A percentile compares a stretch with the other conserved stretches of the same genome.
Evolutionary conservation across 2,888 invertebrate genomes (phyloP).

Genomic region (Drosophila austrosaltans): DNA sequence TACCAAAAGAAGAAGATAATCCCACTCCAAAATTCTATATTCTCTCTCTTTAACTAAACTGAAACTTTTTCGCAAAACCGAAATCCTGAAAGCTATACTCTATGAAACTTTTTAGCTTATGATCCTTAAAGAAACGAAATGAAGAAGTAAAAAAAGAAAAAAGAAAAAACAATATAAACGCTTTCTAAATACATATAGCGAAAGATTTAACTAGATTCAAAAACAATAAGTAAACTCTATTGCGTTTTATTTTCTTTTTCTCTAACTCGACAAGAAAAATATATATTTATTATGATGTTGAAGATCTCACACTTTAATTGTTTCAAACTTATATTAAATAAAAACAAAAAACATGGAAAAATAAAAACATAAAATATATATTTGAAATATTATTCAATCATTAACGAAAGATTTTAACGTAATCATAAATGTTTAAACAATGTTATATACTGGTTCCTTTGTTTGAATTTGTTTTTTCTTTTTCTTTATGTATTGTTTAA

Average conservation of each 20-base stretch:
- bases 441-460: conserved; percentile 72
- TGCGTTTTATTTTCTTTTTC: conserved; percentile 49
- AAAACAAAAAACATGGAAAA: conserved; percentile 46
- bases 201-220: conserved; percentile 71
- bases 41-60: background rate
- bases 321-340: conserved; percentile 55
- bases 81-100: conserved; percentile 5
- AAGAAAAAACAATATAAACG: conserved; percentile 29
- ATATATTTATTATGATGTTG: conserved; percentile 42
- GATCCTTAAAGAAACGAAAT: background rate
- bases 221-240: conserved; percentile 58
- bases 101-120: conserved; percentile 4
- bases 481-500: conserved; percentile 56
- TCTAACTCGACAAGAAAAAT: conserved; percentile 49
- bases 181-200: conserved; percentile 56
- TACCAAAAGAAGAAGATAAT: background rate
- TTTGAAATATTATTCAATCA: conserved; percentile 67
- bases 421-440: conserved; percentile 72
- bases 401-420: conserved; percentile 68
- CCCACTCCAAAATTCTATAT: background rate
- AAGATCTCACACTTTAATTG: conserved; percentile 64
- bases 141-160: conserved; percentile 27
- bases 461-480: conserved; percentile 22
- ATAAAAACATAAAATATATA: conserved; percentile 35
- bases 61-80: background rate